Conservation (phyloP, 2,113 vertebrate species). For the Chaetodon auriga region DNA sequence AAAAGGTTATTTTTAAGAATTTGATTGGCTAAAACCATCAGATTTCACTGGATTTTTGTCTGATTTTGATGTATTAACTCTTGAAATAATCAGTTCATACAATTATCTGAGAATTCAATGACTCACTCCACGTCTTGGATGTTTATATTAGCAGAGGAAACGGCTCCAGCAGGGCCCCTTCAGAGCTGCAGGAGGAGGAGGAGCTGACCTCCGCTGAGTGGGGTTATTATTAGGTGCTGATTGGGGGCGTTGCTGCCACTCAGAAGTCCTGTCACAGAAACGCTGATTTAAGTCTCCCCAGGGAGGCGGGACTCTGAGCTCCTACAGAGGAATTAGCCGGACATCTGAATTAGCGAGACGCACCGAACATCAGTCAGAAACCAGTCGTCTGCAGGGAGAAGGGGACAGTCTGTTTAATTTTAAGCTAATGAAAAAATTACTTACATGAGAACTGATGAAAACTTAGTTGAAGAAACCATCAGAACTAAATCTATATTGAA, state of each 20-base stretch:
- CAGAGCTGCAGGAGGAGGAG: constrained; percentile 30
- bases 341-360: constrained; percentile 56
- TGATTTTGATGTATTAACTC: too few relatives aligned
- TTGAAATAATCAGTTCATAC: too few relatives aligned
- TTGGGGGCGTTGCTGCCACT: constrained; percentile 73
- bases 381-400: not conserved
- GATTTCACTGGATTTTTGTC: too few relatives aligned
- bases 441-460: not conserved
- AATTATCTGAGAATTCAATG: too few relatives aligned
- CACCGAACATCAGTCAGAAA: constrained; percentile 42
- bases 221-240: constrained; percentile 72
- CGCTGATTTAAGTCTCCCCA: constrained; percentile 69
- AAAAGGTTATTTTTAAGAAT: too few relatives aligned
- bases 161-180: constrained; percentile 18
- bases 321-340: constrained; percentile 57
- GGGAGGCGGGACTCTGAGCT: constrained; percentile 62
- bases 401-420: constrained; percentile 1
- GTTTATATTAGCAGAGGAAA: constrained; percentile 18
- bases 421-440: not conserved
- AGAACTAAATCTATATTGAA: not conserved
- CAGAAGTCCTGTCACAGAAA: constrained; percentile 62
- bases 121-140: not conserved
- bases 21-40: too few relatives aligned
- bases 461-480: not conserved
- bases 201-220: constrained; percentile 67